Evolutionary conservation across 2,888 invertebrate genomes (phyloP).

Genomic region (Notodonta dromedarius): DNA sequence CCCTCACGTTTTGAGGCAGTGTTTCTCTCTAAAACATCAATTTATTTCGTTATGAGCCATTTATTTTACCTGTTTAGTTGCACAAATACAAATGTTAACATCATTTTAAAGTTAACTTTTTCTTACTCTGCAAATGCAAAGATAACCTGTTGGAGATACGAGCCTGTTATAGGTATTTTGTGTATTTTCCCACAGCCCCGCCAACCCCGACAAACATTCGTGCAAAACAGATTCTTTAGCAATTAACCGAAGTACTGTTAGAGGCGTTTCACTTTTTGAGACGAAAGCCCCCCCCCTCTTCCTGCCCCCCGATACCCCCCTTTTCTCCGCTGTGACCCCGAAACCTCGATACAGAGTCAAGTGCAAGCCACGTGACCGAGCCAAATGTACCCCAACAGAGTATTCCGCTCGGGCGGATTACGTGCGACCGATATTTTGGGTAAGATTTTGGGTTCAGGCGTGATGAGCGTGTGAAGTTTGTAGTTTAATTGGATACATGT

Average conservation of each 20-base stretch:
- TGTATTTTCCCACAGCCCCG: slow-evolving; percentile 15
- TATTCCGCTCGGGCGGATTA: neutral
- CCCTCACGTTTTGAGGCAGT: too few species aligned
- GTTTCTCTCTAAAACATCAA: too few species aligned
- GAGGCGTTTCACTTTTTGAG: slow-evolving; percentile 79
- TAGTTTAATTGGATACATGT: neutral
- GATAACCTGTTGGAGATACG: too few species aligned
- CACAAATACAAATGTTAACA: too few species aligned
- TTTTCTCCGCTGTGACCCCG: slow-evolving; percentile 53
- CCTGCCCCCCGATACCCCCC: slow-evolving; percentile 25
- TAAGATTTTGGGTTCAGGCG: neutral
- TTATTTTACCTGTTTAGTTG: too few species aligned
- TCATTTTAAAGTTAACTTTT: too few species aligned
- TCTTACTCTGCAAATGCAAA: too few species aligned
- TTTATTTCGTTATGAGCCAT: too few species aligned
- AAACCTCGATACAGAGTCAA: slow-evolving; percentile 76
- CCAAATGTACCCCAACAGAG: slow-evolving; percentile 14
- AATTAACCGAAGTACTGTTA: slow-evolving; percentile 59
- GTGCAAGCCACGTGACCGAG: slow-evolving; percentile 42
- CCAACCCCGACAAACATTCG: slow-evolving; percentile 14
- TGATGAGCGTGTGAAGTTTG: neutral
- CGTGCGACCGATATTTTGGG: slow-evolving; percentile 2
- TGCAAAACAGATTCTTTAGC: slow-evolving; percentile 30
- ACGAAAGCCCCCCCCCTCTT: slow-evolving; percentile 46
- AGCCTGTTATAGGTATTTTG: slow-evolving; percentile 11